Conservation (phyloP, 2,888 invertebrate genomes). For the Ophion slaviceki region DNA sequence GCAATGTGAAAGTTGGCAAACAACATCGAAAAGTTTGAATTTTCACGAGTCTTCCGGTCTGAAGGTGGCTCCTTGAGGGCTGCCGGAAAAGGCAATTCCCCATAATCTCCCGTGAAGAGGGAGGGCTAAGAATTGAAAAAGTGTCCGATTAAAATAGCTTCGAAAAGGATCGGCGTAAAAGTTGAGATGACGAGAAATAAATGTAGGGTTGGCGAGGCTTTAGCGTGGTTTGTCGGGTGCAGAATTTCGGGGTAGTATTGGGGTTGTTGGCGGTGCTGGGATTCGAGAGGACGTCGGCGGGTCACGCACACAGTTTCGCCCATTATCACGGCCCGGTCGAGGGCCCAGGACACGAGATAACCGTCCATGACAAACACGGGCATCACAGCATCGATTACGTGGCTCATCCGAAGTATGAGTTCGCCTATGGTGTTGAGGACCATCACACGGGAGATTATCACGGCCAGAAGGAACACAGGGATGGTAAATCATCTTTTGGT, state of each 20-base stretch:
- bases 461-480: constrained; percentile 81
- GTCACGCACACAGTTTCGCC: constrained; percentile 81
- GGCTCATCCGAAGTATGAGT: constrained; percentile 79
- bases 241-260: constrained; percentile 73
- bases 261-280: constrained; percentile 73
- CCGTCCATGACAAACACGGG: constrained; percentile 77
- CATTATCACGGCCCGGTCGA: constrained; percentile 81
- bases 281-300: constrained; percentile 74
- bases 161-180: neutral
- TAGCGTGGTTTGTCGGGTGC: neutral
- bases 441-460: constrained; percentile 81
- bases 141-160: constrained; percentile 3
- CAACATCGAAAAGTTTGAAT: constrained; percentile 52
- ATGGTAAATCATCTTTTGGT: constrained; percentile 74
- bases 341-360: constrained; percentile 77
- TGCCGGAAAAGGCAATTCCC: neutral
- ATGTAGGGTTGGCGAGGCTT: neutral
- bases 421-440: constrained; percentile 78
- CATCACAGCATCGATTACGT: constrained; percentile 77
- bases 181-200: neutral
- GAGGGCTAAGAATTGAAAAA: neutral
- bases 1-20: constrained; percentile 29
- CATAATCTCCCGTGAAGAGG: neutral
- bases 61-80: constrained; percentile 4
- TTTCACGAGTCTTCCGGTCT: constrained; percentile 19